Base-by-base conservation (phyloP, 2,113 vertebrate species). In the Catharus bicknelli region DNA sequence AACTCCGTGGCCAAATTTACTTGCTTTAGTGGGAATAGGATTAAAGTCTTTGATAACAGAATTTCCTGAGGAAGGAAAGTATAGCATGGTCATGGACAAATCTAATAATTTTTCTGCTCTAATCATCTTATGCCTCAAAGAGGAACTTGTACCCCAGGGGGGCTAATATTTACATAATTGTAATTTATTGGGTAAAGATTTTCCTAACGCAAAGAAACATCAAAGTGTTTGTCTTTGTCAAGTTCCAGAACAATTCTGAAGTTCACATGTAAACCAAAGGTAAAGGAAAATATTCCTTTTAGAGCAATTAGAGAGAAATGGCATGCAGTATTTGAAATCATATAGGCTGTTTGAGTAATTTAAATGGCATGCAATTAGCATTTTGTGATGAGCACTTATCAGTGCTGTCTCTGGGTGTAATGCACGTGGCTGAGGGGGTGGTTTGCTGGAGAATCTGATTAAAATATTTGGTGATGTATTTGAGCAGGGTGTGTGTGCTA, bases 91-190 rank as follows among this genome's bases (percentile, higher is more conserved):
- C 95, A 94, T 86, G 89, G 90, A 79, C 88, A 95, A 93, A 97
- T 96, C 92, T 86, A 96, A 90, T 94, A 92, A 94, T 96, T 96
- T 93, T 88, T 95, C 86, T 96, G 72, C 90, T 95, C 73, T 96
- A 95, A 96, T 97, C 95, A 93, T 96, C 58, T 95, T 85, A 81
- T 76, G 85, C 81, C 91, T 95, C 76, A 82, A 93, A 94, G 72
- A 96, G 82, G 64, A 83, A 82, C 81, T 92, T 80, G 67, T 58
- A 86, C 81, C 93, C 91, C 10, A 62, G 26, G 13, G 95, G 78
- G 62, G 59, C 54, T 95, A 94, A 82, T 94, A 96, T 97, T 97
- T 97, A 94, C 95, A 96, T 96, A 97, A 95, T 97, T 88, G 92
- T 97, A 95, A 97, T 97, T 95, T 96, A 95, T 95, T 90, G 91